phyloP scores from a whole-genome alignment of 2,888 invertebrate genomes.

The Netelia fuscicornis region DNA sequence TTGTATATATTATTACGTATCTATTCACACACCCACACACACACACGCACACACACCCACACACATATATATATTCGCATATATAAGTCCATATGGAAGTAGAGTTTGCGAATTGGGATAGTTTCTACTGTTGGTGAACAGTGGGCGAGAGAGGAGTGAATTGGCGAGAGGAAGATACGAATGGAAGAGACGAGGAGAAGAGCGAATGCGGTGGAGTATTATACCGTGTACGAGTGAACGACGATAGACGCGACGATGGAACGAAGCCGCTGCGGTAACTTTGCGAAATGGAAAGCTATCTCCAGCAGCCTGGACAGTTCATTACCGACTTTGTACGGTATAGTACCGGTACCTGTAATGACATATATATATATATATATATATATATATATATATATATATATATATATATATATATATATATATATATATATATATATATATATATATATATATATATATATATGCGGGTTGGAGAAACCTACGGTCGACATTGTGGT shows the following conservation, averaged over 20 bases:
- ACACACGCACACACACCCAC: too few relatives aligned
- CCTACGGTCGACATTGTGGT: background rate
- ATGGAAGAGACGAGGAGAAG: conserved; percentile 24
- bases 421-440: background rate
- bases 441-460: background rate
- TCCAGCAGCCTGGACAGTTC: conserved; percentile 67
- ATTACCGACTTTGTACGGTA: conserved; percentile 61
- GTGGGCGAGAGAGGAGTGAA: conserved; percentile 2
- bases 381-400: background rate
- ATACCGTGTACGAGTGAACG: conserved; percentile 43
- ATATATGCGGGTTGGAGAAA: background rate
- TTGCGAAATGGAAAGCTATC: conserved; percentile 70
- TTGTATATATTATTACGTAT: background rate
- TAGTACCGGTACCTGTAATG: background rate
- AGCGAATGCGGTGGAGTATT: conserved; percentile 35
- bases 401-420: background rate
- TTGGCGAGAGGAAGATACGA: conserved; percentile 44
- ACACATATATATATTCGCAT: conserved; percentile 14
- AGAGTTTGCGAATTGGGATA: conserved; percentile 60
- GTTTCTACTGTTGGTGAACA: conserved; percentile 50
- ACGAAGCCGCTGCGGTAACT: conserved; percentile 70
- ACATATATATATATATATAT: background rate
- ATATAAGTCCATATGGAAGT: conserved; percentile 2
- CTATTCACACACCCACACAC: background rate
- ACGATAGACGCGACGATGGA: conserved; percentile 64